Evolutionary conservation across 2,113 vertebrate species (phyloP).

Genomic region (Equus quagga): DNA sequence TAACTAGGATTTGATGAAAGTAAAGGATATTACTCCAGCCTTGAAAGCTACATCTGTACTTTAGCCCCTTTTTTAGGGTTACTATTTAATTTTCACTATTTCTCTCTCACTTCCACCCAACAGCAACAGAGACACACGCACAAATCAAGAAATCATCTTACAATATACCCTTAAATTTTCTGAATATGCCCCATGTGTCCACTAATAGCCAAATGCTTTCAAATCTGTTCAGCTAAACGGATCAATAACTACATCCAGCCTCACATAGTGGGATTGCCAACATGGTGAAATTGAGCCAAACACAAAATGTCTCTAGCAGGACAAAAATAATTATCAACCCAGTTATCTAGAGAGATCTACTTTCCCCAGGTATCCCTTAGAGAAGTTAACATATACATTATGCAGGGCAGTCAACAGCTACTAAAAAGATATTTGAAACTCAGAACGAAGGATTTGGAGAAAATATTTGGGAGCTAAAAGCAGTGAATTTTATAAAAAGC

Average conservation of each 20-base stretch:
- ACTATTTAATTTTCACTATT: conserved; percentile 52
- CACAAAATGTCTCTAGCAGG: conserved; percentile 70
- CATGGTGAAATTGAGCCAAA: conserved; percentile 79
- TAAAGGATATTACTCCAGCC: neutral
- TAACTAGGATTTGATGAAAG: neutral
- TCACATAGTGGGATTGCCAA: conserved; percentile 77
- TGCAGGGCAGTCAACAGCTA: conserved; percentile 31
- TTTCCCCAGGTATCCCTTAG: conserved; percentile 45
- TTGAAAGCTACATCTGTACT: conserved; percentile 53
- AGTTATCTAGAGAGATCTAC: conserved; percentile 62
- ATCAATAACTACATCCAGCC: conserved; percentile 82
- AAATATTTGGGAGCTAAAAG: conserved; percentile 43
- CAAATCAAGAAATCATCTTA: conserved; percentile 74
- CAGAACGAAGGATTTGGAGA: conserved; percentile 26
- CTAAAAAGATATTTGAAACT: conserved; percentile 7
- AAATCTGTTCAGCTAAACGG: conserved; percentile 84
- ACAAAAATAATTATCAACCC: conserved; percentile 65
- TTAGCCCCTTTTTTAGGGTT: conserved; percentile 7
- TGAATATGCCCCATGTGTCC: conserved; percentile 80
- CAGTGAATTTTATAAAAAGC: conserved; percentile 51
- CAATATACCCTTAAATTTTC: conserved; percentile 76
- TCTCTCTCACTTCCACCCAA: conserved; percentile 18
- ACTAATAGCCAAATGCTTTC: conserved; percentile 85
- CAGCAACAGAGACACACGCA: conserved; percentile 28
- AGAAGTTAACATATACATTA: conserved; percentile 38